Conservation (phyloP, 2,113 vertebrate genomes). For the Ctenodactylus gundi region DNA sequence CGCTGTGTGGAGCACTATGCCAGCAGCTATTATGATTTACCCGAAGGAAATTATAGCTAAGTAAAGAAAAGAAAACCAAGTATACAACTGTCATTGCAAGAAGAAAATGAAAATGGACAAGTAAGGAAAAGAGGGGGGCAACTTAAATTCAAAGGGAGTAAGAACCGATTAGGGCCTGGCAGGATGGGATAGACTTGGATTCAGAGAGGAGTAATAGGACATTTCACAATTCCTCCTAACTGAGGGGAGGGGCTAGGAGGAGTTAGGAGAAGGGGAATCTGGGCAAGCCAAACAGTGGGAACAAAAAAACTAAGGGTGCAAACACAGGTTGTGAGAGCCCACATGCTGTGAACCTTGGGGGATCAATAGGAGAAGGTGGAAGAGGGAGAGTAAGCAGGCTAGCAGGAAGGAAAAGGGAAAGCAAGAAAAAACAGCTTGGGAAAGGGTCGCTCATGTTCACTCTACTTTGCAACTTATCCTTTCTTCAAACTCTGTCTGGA, state of each 20-base stretch:
- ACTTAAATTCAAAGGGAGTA: slow-evolving; percentile 14
- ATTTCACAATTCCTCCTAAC: slow-evolving; percentile 29
- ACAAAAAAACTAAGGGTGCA: not conserved
- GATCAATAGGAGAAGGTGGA: not conserved
- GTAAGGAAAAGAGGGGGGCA: not conserved
- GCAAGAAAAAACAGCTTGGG: no score
- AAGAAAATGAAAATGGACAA: not conserved
- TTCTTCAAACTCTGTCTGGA: not conserved
- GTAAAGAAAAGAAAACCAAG: slow-evolving; percentile 16
- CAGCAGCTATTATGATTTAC: slow-evolving; percentile 11
- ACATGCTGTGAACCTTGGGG: not conserved
- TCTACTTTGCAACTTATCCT: not conserved
- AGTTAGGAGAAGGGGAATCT: not conserved
- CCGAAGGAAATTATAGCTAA: slow-evolving; percentile 15
- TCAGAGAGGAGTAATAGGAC: not conserved
- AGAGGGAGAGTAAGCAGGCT: not conserved
- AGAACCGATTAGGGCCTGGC: not conserved
- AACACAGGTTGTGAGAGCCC: not conserved
- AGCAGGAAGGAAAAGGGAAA: not conserved
- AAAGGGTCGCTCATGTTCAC: slow-evolving; percentile 48
- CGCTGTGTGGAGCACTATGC: not conserved
- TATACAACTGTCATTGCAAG: slow-evolving; percentile 15
- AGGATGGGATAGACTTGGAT: not conserved
- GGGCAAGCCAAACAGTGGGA: not conserved
- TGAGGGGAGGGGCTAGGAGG: not conserved